A percentile compares a stretch with the other conserved stretches of the same genome.
Evolutionary conservation across 1,140 invertebrate genomes (phyloP).

Genomic region (Trinorchestia longiramus): DNA sequence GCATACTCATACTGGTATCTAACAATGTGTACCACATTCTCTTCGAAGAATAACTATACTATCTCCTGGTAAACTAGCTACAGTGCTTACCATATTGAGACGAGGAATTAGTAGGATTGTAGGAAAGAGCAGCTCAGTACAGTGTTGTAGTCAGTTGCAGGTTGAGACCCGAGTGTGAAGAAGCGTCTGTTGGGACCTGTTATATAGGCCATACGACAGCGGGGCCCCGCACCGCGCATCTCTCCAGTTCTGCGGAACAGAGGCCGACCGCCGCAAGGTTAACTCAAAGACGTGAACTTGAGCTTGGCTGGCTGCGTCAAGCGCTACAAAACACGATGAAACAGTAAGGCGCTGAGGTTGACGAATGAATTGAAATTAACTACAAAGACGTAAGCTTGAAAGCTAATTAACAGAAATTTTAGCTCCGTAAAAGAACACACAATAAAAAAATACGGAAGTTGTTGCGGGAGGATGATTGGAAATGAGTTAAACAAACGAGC

Average conservation of each 20-base stretch:
- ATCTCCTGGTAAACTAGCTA: not conserved
- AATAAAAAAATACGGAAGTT: not conserved
- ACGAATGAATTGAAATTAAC: not conserved
- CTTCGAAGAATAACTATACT: not conserved
- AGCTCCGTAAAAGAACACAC: not conserved
- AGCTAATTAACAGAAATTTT: not conserved
- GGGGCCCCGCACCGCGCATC: not conserved
- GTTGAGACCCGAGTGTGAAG: not conserved
- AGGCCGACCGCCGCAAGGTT: not conserved
- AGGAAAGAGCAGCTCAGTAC: not conserved
- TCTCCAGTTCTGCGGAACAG: not conserved
- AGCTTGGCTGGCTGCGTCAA: not conserved
- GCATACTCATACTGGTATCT: not conserved
- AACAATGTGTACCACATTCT: not conserved
- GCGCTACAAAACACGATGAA: not conserved
- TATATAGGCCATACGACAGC: not conserved
- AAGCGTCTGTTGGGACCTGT: not conserved
- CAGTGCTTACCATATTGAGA: not conserved
- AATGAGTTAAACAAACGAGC: not conserved
- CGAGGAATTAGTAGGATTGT: not conserved
- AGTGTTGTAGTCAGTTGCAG: not conserved
- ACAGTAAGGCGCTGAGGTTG: not conserved
- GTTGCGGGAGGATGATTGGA: not conserved
- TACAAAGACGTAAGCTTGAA: not conserved
- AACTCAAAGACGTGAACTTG: slow-evolving; percentile 38